Percentiles rank a stretch among this genome's conserved stretches.
These are phyloP conservation scores for Delichon dasypus DNA, from an alignment of 2,797 vertebrate species.

Conservation along the genomic window DNA sequence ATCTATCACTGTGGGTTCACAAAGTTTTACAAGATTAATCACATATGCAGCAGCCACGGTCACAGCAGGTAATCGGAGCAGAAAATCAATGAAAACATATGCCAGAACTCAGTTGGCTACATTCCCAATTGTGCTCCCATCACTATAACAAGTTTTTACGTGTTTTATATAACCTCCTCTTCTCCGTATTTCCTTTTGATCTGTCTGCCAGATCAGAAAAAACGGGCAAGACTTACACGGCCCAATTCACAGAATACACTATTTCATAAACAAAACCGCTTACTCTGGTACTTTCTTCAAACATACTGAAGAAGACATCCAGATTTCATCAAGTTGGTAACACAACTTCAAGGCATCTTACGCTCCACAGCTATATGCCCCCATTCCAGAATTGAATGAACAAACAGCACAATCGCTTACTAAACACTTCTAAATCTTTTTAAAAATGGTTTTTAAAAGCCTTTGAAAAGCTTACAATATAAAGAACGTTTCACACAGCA, in stretches of 20 bases:
- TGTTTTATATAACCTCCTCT: neutral
- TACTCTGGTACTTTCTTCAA: neutral
- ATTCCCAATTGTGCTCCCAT: neutral
- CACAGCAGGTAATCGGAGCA: slow-evolving; percentile 58
- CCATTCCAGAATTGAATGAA: neutral
- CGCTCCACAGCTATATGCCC: neutral
- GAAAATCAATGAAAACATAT: slow-evolving; percentile 57
- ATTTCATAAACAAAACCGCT: neutral
- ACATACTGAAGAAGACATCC: fast-evolving
- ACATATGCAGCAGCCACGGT: neutral
- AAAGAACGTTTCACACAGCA: neutral
- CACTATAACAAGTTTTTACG: neutral
- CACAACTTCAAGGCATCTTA: neutral
- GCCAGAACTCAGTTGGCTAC: slow-evolving; percentile 15
- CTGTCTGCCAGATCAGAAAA: neutral
- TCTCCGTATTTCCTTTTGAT: neutral
- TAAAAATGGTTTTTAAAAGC: neutral
- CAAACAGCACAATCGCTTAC: neutral
- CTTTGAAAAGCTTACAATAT: neutral
- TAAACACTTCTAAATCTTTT: neutral
- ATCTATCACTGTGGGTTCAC: neutral
- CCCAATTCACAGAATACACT: neutral
- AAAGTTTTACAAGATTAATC: neutral
- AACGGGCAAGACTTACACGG: fast-evolving
- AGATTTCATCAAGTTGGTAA: neutral